Percentiles rank a stretch among this genome's conserved stretches.
Conservation (phyloP, 1,140 invertebrate species). For the Cherax quadricarinatus region DNA sequence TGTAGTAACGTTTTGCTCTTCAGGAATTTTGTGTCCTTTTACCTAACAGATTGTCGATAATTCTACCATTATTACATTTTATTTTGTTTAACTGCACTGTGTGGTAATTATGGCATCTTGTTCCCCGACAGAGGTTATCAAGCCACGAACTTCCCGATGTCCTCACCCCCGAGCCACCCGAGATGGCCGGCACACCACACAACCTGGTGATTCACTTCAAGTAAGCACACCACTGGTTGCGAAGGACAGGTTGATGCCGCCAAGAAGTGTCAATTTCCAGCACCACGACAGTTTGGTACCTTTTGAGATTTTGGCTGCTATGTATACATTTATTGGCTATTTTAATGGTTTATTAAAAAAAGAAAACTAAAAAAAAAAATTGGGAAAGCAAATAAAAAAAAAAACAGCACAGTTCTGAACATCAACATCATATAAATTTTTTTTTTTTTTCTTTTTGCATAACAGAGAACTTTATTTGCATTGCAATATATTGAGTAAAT, state of each 20-base stretch:
- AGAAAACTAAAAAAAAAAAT: background rate
- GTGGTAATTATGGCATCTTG: background rate
- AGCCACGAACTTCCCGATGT: slow-evolving; percentile 69
- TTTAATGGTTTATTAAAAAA: background rate
- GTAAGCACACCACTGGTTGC: background rate
- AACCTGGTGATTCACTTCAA: slow-evolving; percentile 60
- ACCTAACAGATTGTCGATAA: too few species aligned
- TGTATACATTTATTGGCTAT: background rate
- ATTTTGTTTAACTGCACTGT: too few species aligned
- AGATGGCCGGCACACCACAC: slow-evolving; percentile 28
- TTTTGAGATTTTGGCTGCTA: background rate
- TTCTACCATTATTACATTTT: too few species aligned
- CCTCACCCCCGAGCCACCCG: slow-evolving; percentile 63
- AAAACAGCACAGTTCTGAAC: background rate
- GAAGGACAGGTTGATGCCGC: background rate
- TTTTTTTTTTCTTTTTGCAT: background rate
- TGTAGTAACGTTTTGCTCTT: too few species aligned
- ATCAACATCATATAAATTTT: background rate
- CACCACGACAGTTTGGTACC: slow-evolving; percentile 14
- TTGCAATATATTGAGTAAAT: background rate
- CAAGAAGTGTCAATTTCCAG: background rate
- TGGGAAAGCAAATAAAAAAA: background rate
- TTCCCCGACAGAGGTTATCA: slow-evolving; percentile 58
- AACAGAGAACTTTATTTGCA: background rate
- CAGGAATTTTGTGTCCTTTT: too few species aligned